phyloP scores from a whole-genome alignment of 2,797 vertebrate genomes.

The Florisuga fusca region DNA sequence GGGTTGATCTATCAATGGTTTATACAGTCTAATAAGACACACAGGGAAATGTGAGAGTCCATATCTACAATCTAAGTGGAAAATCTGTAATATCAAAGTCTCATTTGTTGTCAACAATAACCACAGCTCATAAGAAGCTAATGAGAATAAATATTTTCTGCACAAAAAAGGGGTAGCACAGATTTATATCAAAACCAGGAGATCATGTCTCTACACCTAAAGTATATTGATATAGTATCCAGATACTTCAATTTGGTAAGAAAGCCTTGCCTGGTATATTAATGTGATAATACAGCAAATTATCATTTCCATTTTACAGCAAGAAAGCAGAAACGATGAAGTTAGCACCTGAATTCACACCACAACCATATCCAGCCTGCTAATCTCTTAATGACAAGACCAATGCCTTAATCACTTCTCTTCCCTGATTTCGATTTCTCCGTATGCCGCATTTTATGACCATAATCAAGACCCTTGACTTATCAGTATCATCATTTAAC shows the following conservation, averaged over 20 bases:
- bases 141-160: neutral
- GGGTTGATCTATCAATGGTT: rapidly evolving
- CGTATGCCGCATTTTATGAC: neutral
- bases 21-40: neutral
- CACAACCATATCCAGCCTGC: neutral
- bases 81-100: neutral
- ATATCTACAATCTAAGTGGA: neutral
- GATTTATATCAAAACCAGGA: neutral
- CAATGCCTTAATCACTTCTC: neutral
- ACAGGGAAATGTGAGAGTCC: neutral
- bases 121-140: neutral
- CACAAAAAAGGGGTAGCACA: neutral
- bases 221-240: neutral
- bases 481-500: constrained; percentile 11
- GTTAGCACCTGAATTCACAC: neutral
- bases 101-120: neutral
- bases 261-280: neutral
- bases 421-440: neutral
- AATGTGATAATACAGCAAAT: neutral
- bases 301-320: neutral
- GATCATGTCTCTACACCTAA: neutral
- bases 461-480: constrained; percentile 4
- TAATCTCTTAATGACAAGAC: neutral
- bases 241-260: neutral
- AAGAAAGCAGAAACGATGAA: neutral